Conservation (phyloP, 1,140 invertebrate genomes). For the Euglossa dilemma region DNA sequence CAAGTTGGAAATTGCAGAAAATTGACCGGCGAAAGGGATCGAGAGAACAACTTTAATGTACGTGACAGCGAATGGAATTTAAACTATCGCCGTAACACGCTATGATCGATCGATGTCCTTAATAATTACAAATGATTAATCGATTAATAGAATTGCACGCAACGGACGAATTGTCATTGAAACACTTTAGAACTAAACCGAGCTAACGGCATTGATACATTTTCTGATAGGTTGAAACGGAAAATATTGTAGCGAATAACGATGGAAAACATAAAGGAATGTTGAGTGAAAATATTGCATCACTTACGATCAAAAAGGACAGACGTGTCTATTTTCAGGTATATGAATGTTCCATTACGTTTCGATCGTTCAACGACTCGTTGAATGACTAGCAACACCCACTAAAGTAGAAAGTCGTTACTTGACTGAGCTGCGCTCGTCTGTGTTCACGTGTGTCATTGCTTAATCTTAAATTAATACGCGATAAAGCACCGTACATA, state of each 20-base stretch:
- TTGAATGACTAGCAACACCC: conserved; percentile 2
- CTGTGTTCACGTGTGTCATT: conserved; percentile 41
- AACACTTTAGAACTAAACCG: not conserved
- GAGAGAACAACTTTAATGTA: not conserved
- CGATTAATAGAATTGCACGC: not conserved
- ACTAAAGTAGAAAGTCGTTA: conserved; percentile 4
- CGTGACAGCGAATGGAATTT: not conserved
- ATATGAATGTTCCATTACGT: conserved; percentile 48
- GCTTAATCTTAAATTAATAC: conserved; percentile 48
- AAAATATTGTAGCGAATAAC: not conserved
- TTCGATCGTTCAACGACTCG: not conserved
- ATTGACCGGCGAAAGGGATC: not conserved
- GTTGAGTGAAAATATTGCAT: not conserved
- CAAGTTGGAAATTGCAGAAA: not conserved
- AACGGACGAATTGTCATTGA: not conserved
- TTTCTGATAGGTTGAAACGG: too few species aligned
- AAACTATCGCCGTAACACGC: not conserved
- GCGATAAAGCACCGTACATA: conserved; percentile 32
- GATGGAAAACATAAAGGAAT: not conserved
- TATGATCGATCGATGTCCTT: not conserved
- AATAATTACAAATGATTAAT: not conserved
- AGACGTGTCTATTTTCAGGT: not conserved
- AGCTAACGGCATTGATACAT: not conserved
- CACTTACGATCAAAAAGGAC: conserved; percentile 25
- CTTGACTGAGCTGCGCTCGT: conserved; percentile 34